Evolutionary conservation across 2,797 vertebrate genomes (phyloP), one percentile per base, ranked within the genome.

Genomic region (Chrysocyon brachyurus): DNA sequence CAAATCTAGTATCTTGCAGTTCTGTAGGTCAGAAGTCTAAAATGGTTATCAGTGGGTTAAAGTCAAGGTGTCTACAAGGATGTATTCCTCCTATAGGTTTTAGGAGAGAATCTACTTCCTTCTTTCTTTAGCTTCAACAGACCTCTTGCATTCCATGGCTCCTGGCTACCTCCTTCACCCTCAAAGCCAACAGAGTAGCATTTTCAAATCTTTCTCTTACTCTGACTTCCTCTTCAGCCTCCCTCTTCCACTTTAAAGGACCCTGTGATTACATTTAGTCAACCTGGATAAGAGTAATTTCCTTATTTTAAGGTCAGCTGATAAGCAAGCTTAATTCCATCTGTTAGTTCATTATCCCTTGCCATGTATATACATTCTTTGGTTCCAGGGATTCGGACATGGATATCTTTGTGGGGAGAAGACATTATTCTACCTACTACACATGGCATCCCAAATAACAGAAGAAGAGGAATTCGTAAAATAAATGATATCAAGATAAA

Each of bases 161-260:
- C n/a, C 21, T 26, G 24, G 73, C 36, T 17, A 31, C 8, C 77
- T 79, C 21, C 78, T 92, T 84, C 28, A 26, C 31, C 28, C 26
- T 90, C 68, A 87, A 77, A 56, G 66, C 24, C 66, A 90, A 3
- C 17, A 87, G 1, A 9, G 28, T 33, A 33, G 3, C 16, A 84
- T 87, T 77, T 87, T 64, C 75, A 92, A 57, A 72, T 84, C 70
- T 79, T 83, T 31, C 33, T 77, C 49, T 79, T 26, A 82, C n/a
- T 49, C 10, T 22, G 56, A 64, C 24, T 28, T 85, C 11, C 33
- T 57, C 52, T 64, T 73, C 4, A 85, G 33, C 14, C 46, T 85
- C 66, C 22, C 12, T 52, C 31, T 88, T 77, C 24, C 11, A 12
- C 85, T 87, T 56, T 75, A 87, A 88, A 96, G 54, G 46, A 8